Conservation (phyloP, 2,113 vertebrate species). For the Stigmatopora argus region DNA sequence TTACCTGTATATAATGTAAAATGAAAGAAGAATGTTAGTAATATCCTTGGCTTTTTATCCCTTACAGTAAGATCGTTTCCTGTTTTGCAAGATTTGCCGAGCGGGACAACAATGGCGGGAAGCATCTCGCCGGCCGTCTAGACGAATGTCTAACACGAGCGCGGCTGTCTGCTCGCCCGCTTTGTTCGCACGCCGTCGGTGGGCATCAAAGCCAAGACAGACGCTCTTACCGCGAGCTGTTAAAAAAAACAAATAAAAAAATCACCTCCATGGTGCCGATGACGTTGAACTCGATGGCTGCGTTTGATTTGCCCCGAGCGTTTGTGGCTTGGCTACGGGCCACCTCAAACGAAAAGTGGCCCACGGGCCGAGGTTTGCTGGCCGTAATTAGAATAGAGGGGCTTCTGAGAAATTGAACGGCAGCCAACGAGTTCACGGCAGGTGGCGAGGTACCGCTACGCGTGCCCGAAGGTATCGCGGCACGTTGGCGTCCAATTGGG, state of each 20-base stretch:
- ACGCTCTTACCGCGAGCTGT: slow-evolving; percentile 5
- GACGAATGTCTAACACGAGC: slow-evolving; percentile 46
- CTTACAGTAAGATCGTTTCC: slow-evolving; percentile 45
- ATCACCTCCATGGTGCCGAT: background rate
- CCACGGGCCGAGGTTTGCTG: too few relatives aligned
- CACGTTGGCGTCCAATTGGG: too few relatives aligned
- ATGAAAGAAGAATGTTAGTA: background rate
- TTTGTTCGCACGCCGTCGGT: background rate
- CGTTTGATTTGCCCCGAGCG: too few relatives aligned
- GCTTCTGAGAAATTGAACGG: too few relatives aligned
- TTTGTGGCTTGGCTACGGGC: too few relatives aligned
- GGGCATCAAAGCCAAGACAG: slow-evolving; percentile 8
- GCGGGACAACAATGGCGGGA: slow-evolving; percentile 62
- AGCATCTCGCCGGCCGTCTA: slow-evolving; percentile 60
- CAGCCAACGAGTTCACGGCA: too few relatives aligned
- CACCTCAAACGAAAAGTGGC: too few relatives aligned
- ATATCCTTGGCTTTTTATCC: slow-evolving; percentile 28
- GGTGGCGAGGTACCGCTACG: too few relatives aligned
- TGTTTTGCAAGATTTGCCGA: slow-evolving; percentile 61
- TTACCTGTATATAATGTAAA: background rate
- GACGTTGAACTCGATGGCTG: too few relatives aligned
- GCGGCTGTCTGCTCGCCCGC: slow-evolving; percentile 21
- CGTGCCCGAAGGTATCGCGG: too few relatives aligned
- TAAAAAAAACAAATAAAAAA: too few relatives aligned
- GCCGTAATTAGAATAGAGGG: too few relatives aligned